Percentiles rank a stretch among this genome's conserved stretches.
These are phyloP conservation scores for Drosophila busckii DNA, from an alignment of 1,140 invertebrate genomes.

Conservation along the genomic window DNA sequence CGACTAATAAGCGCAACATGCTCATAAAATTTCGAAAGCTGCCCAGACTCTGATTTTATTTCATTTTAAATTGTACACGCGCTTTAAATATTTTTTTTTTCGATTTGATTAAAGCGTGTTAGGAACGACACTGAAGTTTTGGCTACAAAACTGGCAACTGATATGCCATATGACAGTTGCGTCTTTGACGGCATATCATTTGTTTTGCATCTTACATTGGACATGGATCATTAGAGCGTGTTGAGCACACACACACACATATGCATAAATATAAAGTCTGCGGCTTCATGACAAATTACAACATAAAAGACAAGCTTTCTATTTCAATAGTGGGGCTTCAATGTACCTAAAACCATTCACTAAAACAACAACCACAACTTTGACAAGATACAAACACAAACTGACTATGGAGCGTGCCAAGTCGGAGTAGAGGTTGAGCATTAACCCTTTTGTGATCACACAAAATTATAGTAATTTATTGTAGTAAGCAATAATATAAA, in stretches of 20 bases:
- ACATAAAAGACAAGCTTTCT: conserved; percentile 57
- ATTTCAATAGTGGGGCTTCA: conserved; percentile 48
- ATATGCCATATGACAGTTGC: not conserved
- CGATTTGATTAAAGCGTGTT: not conserved
- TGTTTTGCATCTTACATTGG: conserved; percentile 66
- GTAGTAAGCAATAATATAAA: not conserved
- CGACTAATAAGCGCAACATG: conserved; percentile 71
- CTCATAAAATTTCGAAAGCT: conserved; percentile 75
- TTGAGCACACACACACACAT: too few relatives aligned
- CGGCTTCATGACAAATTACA: conserved; percentile 60
- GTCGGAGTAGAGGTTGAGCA: conserved; percentile 11
- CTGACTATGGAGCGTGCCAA: conserved; percentile 9
- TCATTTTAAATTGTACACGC: conserved; percentile 72
- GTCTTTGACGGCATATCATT: conserved; percentile 13
- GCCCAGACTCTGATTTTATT: conserved; percentile 61
- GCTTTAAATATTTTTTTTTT: conserved; percentile 41
- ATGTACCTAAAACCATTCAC: conserved; percentile 41
- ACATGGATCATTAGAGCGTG: conserved; percentile 67
- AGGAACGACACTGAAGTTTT: not conserved
- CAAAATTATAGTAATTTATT: not conserved
- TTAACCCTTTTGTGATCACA: conserved; percentile 36
- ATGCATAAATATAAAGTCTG: too few relatives aligned
- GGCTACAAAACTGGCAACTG: not conserved
- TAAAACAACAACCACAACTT: conserved; percentile 12
- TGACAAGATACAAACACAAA: conserved; percentile 1